Conservation (phyloP, 2,797 vertebrate genomes). For the Liparis tanakae region DNA sequence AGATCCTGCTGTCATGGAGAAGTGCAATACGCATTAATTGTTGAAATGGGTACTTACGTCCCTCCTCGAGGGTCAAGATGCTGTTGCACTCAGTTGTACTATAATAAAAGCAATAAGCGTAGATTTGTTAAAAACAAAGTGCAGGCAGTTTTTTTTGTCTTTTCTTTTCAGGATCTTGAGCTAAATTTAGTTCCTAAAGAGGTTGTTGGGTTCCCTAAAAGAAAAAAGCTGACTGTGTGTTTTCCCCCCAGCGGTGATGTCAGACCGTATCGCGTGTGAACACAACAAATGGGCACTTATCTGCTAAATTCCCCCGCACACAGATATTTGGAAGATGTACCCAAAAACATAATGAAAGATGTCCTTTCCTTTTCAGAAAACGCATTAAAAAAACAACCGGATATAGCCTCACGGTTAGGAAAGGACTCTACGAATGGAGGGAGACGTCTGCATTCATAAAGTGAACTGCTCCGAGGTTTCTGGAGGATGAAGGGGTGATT, state of each 20-base stretch:
- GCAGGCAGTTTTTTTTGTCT: background rate
- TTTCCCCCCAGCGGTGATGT: background rate
- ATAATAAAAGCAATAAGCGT: background rate
- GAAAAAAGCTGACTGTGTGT: background rate
- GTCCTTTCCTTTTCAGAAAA: background rate
- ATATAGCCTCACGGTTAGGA: background rate
- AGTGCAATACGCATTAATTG: background rate
- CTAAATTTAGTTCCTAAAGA: background rate
- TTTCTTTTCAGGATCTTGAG: background rate
- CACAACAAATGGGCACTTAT: background rate
- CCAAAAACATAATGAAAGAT: background rate
- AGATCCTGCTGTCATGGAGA: background rate
- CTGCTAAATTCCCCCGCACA: background rate
- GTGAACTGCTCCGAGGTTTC: conserved; percentile 21
- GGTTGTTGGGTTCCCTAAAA: background rate
- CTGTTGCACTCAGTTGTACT: background rate
- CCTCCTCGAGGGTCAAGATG: background rate
- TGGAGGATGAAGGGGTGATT: conserved; percentile 9
- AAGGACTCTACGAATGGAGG: conserved; percentile 6
- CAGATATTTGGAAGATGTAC: background rate
- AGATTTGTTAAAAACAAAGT: background rate
- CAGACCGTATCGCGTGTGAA: background rate
- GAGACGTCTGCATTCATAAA: conserved; percentile 18
- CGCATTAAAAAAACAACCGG: too few relatives aligned
- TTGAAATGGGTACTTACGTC: background rate